These are phyloP conservation scores for Andrena praecox DNA, from an alignment of 2,888 invertebrate species.

Conservation along the genomic window DNA sequence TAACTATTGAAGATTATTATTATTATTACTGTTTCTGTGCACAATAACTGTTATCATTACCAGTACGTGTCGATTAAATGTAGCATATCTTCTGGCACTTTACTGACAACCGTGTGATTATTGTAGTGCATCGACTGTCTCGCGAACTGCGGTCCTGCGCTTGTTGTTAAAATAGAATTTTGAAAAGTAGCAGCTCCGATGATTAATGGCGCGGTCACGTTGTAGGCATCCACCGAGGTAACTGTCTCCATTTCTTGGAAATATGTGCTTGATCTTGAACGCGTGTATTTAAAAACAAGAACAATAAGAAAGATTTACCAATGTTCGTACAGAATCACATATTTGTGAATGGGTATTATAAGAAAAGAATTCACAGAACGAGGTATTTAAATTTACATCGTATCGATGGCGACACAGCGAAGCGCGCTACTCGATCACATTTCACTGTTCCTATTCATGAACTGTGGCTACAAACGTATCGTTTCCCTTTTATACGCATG, in stretches of 20 bases:
- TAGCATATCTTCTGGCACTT: constrained; percentile 90
- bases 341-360: not conserved
- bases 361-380: not conserved
- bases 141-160: constrained; percentile 77
- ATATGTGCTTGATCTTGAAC: constrained; percentile 3
- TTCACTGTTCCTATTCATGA: not conserved
- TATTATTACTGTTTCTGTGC: not conserved
- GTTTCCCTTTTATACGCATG: constrained; percentile 55
- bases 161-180: constrained; percentile 45
- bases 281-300: not conserved
- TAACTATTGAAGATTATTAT: not conserved
- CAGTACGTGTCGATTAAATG: constrained; percentile 90
- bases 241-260: constrained; percentile 26
- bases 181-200: not conserved
- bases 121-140: constrained; percentile 78
- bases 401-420: not conserved
- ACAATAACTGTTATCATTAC: constrained; percentile 61
- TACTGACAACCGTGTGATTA: constrained; percentile 94
- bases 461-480: constrained; percentile 16
- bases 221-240: not conserved
- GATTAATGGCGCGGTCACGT: constrained; percentile 9
- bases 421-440: not conserved
- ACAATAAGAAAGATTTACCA: not conserved
- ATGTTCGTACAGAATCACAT: not conserved
- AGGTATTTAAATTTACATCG: constrained; percentile 14